These are phyloP conservation scores for Pseudochirops corinnae DNA, from an alignment of 2,797 vertebrate genomes.

Conservation along the genomic window DNA sequence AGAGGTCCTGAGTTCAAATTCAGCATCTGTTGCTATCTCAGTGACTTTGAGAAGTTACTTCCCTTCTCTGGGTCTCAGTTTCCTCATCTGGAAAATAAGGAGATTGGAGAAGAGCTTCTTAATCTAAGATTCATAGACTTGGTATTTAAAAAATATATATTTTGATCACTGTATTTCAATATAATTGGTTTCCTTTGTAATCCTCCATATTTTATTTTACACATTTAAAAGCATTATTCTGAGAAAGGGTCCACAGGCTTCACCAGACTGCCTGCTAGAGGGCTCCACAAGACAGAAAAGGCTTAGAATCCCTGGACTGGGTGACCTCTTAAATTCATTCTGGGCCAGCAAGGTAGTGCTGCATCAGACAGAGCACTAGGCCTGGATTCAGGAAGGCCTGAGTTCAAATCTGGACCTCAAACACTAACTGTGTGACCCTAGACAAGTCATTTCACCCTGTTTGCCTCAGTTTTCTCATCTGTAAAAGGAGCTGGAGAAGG, in stretches of 20 bases:
- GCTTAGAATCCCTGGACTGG: not conserved
- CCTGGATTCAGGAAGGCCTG: not conserved
- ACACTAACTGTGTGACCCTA: not conserved
- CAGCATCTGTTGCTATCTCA: not conserved
- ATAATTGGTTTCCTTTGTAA: not conserved
- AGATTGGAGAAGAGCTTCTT: not conserved
- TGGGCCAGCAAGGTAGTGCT: not conserved
- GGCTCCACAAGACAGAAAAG: not conserved
- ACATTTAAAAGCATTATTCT: not conserved
- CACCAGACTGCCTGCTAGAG: not conserved
- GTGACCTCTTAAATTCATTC: not conserved
- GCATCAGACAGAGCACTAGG: not conserved
- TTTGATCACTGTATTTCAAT: not conserved
- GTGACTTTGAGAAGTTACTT: not conserved
- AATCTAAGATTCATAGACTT: not conserved
- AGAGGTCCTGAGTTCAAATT: not conserved
- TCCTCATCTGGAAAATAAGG: too few relatives aligned
- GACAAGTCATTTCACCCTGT: not conserved
- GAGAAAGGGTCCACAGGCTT: not conserved
- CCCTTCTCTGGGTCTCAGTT: not conserved
- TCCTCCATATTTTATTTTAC: not conserved
- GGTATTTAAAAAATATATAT: not conserved
- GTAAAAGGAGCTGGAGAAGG: not conserved
- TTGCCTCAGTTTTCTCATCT: not conserved
- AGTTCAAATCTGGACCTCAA: not conserved